Evolutionary conservation across 30 jellyfish, hydroid and myxozoan genomes (phyloP), one percentile per base, ranked within the genome.

Genomic region (Clytia hemisphaerica): DNA sequence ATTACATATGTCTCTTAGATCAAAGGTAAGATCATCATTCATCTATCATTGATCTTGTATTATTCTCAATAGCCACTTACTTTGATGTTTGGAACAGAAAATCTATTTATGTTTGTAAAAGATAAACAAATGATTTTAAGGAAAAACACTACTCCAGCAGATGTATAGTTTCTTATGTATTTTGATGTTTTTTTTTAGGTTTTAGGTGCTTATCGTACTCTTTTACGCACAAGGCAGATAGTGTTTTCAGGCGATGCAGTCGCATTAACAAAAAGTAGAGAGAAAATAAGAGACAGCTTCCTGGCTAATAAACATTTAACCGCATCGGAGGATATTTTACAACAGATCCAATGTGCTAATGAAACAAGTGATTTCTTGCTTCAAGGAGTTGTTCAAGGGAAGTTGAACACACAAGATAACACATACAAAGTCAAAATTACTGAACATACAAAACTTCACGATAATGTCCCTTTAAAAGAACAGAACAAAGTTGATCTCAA

Each of bases 401-500:
- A 16, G 15, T 21, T 21, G 45, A 6, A 31, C 25, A 35, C 33
- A 65, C 19, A 50, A 33, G 37, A 6, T 5, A 30, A 49, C 27
- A 28, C 40, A 45, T 69, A 69, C 27, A 69, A 69, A 69, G 57
- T 69, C 29, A 69, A 69, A 25, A 69, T 69, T 45, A 69, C 75
- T 21, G 47, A 69, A 45, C 21, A 48, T 21, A 69, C 81, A 4
- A 69, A 69, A 38, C 27, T 69, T 24, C 53, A 40, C 24, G 71
- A 69, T 50, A 69, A 69, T 50, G 75, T 32, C 21, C 54, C 67
- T 2, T 69, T 69, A 51, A 69, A 69, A 30, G 81, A 69, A 26
- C 24, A 48, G 26, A 69, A 45, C 40, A 21, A 7, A 4, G 18
- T 69, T 21, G 75, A 69, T 45, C 38, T 69, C 22, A 69, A 44